phyloP scores from a whole-genome alignment of 2,797 vertebrate genomes.

The Garrulus glandarius region DNA sequence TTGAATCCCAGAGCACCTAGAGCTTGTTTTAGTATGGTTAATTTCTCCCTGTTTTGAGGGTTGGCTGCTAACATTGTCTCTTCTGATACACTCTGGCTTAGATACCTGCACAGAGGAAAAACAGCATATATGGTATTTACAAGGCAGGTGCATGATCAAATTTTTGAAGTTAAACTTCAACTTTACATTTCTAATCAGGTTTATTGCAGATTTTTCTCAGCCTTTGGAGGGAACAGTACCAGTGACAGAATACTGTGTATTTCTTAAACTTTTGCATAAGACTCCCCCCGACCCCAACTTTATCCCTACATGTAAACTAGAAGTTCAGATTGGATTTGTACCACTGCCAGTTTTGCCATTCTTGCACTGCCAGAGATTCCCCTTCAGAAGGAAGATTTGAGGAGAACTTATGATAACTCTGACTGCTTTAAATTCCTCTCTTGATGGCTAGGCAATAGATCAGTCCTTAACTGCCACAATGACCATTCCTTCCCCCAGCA shows the following conservation, averaged over 20 bases:
- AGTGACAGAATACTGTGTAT: neutral
- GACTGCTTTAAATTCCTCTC: neutral
- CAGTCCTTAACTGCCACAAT: neutral
- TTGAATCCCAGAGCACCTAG: conserved; percentile 86
- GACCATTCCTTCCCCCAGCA: neutral
- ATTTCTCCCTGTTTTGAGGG: conserved; percentile 83
- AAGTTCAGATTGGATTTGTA: neutral
- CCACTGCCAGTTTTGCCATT: neutral
- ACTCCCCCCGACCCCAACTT: neutral
- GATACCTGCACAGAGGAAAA: conserved; percentile 76
- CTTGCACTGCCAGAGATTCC: neutral
- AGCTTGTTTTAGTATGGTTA: conserved; percentile 84
- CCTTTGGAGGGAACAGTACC: neutral
- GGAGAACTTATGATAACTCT: neutral
- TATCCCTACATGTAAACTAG: neutral
- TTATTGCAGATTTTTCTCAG: neutral
- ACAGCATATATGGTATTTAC: neutral
- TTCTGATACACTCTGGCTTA: conserved; percentile 70
- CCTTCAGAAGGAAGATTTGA: neutral
- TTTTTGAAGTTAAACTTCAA: neutral
- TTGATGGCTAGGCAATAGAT: neutral
- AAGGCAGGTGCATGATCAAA: neutral
- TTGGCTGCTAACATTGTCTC: conserved; percentile 73
- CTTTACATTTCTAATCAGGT: neutral
- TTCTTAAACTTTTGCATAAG: neutral